A percentile compares a stretch with the other conserved stretches of the same genome.
phyloP scores from a whole-genome alignment of 2,888 invertebrate genomes.

The Machimus atricapillus region DNA sequence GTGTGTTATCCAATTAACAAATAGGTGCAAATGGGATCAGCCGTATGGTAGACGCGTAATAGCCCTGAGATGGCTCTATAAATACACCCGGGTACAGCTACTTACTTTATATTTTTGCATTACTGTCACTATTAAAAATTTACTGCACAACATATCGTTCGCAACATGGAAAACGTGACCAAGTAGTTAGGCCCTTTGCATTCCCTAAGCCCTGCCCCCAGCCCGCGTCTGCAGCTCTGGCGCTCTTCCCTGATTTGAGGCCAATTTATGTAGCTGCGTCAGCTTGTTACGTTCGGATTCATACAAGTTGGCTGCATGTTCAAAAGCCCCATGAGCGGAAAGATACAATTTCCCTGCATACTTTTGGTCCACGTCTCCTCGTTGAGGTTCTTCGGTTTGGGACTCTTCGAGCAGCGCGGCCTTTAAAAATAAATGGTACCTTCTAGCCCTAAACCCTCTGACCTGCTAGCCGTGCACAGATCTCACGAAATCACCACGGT shows the following conservation, averaged over 20 bases:
- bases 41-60: not conserved
- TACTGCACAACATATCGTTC: not conserved
- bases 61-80: conserved; percentile 12
- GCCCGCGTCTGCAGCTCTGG: not conserved
- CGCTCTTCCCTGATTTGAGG: not conserved
- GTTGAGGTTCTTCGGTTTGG: not conserved
- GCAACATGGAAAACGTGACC: conserved; percentile 49
- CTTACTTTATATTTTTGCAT: conserved; percentile 20
- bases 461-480: not conserved
- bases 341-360: not conserved
- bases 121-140: conserved; percentile 38
- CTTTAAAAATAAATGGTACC: not conserved
- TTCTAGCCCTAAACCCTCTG: not conserved
- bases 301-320: conserved; percentile 26
- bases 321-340: not conserved
- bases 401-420: not conserved
- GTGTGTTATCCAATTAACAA: conserved; percentile 49
- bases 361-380: not conserved
- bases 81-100: conserved; percentile 13
- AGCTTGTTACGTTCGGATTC: not conserved
- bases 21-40: conserved; percentile 49
- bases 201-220: conserved; percentile 3
- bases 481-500: not conserved
- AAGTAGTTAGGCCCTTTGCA: conserved; percentile 50
- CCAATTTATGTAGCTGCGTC: not conserved